phyloP scores from a whole-genome alignment of 1,140 invertebrate genomes.

The Drosophila burlai region DNA sequence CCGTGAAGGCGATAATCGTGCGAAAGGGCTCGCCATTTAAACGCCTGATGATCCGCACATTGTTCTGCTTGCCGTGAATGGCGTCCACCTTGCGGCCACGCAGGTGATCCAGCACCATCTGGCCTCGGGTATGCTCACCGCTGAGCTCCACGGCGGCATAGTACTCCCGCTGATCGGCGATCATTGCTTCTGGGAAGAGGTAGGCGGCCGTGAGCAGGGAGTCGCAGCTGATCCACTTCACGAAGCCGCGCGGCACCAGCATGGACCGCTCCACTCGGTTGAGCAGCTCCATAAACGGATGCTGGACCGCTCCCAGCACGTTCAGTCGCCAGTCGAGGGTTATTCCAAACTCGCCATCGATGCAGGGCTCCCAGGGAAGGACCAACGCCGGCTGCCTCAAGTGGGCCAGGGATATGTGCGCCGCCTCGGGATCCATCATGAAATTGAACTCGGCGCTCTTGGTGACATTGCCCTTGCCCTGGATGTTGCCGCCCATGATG shows the following conservation, averaged over 20 bases:
- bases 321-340: constrained; percentile 86
- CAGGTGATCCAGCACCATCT: constrained; percentile 70
- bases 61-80: constrained; percentile 35
- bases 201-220: constrained; percentile 86
- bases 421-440: constrained; percentile 91
- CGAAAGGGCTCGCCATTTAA: constrained; percentile 42
- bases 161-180: constrained; percentile 64
- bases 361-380: constrained; percentile 88
- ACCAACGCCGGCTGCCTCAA: constrained; percentile 86
- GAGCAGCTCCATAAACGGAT: constrained; percentile 86
- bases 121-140: constrained; percentile 62
- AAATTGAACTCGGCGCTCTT: constrained; percentile 92
- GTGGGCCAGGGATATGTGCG: constrained; percentile 88
- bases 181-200: constrained; percentile 83
- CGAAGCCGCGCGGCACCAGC: constrained; percentile 58
- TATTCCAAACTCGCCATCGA: constrained; percentile 78
- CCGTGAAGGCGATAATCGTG: constrained; percentile 58
- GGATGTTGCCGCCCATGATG: constrained; percentile 92
- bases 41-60: constrained; percentile 42
- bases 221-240: constrained; percentile 86
- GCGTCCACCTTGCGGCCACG: constrained; percentile 32
- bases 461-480: constrained; percentile 88
- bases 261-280: constrained; percentile 86
- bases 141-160: constrained; percentile 79
- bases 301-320: constrained; percentile 55